These are phyloP conservation scores for Hirudinaria manillensis DNA, from an alignment of 2,888 invertebrate species.

Conservation along the genomic window DNA sequence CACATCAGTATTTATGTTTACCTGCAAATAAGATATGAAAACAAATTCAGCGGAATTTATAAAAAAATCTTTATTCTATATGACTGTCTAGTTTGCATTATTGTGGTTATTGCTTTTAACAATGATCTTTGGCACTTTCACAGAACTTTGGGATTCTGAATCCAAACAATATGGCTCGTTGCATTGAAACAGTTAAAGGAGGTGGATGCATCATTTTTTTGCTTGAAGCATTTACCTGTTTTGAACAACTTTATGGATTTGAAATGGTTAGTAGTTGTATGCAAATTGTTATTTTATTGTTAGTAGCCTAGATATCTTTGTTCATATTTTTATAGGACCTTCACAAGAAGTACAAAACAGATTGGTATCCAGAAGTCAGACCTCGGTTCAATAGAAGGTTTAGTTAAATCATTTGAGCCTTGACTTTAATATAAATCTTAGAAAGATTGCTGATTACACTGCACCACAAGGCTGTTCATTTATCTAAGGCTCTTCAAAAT, in stretches of 20 bases:
- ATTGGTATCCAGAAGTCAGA: slow-evolving; percentile 27
- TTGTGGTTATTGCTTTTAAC: neutral
- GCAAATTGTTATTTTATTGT: neutral
- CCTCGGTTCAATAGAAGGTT: slow-evolving; percentile 24
- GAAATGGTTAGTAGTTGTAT: slow-evolving; percentile 20
- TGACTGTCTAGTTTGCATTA: neutral
- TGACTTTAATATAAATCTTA: neutral
- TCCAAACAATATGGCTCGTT: slow-evolving; percentile 23
- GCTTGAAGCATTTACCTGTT: neutral
- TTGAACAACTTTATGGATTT: slow-evolving; percentile 11
- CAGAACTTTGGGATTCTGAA: slow-evolving; percentile 19
- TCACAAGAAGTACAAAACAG: slow-evolving; percentile 20
- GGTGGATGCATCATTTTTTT: slow-evolving; percentile 27
- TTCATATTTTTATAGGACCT: slow-evolving; percentile 3
- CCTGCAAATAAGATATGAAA: no score
- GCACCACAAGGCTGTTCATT: no score
- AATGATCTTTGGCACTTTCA: neutral
- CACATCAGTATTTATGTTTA: no score
- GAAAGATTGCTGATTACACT: no score
- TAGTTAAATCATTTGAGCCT: no score
- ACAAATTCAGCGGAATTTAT: no score
- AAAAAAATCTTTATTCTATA: no score
- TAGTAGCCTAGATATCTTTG: neutral
- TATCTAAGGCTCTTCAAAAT: neutral
- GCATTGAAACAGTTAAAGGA: slow-evolving; percentile 23